phyloP scores from a whole-genome alignment of 1,140 invertebrate genomes.

The Ceratosolen solmsi region DNA sequence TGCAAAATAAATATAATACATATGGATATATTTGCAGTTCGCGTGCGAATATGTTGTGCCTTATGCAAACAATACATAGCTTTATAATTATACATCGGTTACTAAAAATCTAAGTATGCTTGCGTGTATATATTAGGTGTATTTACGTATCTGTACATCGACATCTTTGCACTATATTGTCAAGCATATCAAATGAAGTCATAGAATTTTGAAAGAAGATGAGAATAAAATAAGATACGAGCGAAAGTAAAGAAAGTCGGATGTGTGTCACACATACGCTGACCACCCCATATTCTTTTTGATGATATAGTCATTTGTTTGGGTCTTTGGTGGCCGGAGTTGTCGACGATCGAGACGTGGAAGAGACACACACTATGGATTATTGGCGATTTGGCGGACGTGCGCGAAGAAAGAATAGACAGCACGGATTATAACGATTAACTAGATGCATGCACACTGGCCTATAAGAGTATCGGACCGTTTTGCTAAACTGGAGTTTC shows the following conservation, averaged over 20 bases:
- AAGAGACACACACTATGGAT: conserved; percentile 33
- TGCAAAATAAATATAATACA: no score
- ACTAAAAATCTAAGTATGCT: not conserved
- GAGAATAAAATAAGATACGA: conserved; percentile 6
- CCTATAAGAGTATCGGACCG: conserved; percentile 31
- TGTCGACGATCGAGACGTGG: conserved; percentile 8
- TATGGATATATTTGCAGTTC: no score
- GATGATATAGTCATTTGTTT: no score
- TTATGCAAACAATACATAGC: no score
- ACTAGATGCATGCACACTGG: not conserved
- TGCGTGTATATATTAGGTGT: not conserved
- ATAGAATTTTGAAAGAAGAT: conserved; percentile 27
- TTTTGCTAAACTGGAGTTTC: not conserved
- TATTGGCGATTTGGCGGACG: not conserved
- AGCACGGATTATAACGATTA: not conserved
- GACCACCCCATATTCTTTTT: no score
- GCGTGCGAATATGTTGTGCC: not conserved
- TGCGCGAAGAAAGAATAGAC: conserved; percentile 37
- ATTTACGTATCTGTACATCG: not conserved
- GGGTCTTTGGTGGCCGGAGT: conserved; percentile 1
- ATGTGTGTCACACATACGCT: not conserved
- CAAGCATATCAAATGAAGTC: not conserved
- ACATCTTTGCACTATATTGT: not conserved
- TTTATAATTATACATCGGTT: conserved; percentile 12
- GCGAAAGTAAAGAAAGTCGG: conserved; percentile 16